Evolutionary conservation across 2,888 invertebrate species (phyloP), one percentile per base, ranked within the genome.

Genomic region (Perizoma flavofasciatum): DNA sequence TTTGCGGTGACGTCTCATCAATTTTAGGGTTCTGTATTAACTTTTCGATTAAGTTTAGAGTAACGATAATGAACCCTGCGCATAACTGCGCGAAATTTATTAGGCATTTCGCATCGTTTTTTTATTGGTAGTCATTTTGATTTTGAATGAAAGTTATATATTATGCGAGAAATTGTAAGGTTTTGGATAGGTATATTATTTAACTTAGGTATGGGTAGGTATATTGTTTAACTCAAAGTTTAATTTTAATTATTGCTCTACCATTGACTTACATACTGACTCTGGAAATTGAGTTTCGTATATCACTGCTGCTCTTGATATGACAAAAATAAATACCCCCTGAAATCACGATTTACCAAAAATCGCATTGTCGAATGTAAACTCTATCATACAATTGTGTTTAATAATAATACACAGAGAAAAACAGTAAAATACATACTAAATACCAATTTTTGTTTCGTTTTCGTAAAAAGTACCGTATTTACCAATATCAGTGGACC

Each of bases 21-120:
- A 78, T 79, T 83, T 80, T 76, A 76, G 71, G 44, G 49, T 47
- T 46, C 50, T 22, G 9, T 45, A 56, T 47, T 56, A 57, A 57
- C 68, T 72, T 81, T 83, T 82, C 78, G 78, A 83, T 85, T 84
- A 83, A 77, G 74, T 72, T 77, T 71, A 76, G 76, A 73, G 71
- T 70, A 52, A 69, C 67, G 72, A 72, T 83, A 82, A 82, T 79
- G 76, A 79, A 79, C 65, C 63, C 55, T 55, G 68, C 49, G 59
- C 59, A 65, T 63, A 65, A 56, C 8, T 44, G 49, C 49, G 22
- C 40, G 5, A 11, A 72, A 77, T 80, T 79, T 77, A 80, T 79
- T 73, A 73, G 68, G 58, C 69, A 65, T 47, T 49, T 46, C 45
- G 11, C 5, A 56, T 49, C 47, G 10, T 44, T 35, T 48, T n/a